phyloP scores from a whole-genome alignment of 2,888 invertebrate genomes.

The Epirrhoe tristata region DNA sequence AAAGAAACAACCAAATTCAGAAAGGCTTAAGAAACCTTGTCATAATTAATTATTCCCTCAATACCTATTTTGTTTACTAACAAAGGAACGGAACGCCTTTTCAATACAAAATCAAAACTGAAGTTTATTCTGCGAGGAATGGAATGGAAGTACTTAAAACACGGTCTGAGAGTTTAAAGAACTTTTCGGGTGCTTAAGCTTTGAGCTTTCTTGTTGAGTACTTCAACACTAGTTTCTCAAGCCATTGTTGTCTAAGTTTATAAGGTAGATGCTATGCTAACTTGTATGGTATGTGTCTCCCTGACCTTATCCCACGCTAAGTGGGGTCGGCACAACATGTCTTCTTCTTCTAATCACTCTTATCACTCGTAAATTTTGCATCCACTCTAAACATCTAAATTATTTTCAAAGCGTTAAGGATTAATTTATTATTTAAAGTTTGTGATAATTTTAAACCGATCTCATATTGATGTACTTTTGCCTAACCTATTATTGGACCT shows the following conservation, averaged over 20 bases:
- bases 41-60: constrained; percentile 31
- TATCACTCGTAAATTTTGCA: too few relatives aligned
- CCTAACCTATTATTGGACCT: too few relatives aligned
- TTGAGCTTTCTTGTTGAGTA: constrained; percentile 8
- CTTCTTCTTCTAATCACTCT: too few relatives aligned
- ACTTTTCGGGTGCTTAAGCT: constrained; percentile 18
- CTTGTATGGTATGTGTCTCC: too few relatives aligned
- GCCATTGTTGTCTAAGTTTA: not conserved
- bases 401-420: too few relatives aligned
- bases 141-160: constrained; percentile 20
- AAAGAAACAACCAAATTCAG: not conserved
- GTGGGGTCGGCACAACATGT: too few relatives aligned
- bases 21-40: constrained; percentile 11
- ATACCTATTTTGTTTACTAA: constrained; percentile 41
- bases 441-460: too few relatives aligned
- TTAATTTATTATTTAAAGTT: too few relatives aligned
- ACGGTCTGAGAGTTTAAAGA: constrained; percentile 25
- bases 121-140: constrained; percentile 25
- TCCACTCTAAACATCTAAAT: too few relatives aligned
- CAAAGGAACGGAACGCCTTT: constrained; percentile 53
- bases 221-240: constrained; percentile 3
- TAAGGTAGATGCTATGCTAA: too few relatives aligned
- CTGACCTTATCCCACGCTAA: too few relatives aligned
- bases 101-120: constrained; percentile 67
- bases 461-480: too few relatives aligned